A percentile compares a stretch with the other conserved stretches of the same genome.
These are phyloP conservation scores for Caenorhabditis zanzibari DNA, from an alignment of 2,888 invertebrate species.

Conservation along the genomic window DNA sequence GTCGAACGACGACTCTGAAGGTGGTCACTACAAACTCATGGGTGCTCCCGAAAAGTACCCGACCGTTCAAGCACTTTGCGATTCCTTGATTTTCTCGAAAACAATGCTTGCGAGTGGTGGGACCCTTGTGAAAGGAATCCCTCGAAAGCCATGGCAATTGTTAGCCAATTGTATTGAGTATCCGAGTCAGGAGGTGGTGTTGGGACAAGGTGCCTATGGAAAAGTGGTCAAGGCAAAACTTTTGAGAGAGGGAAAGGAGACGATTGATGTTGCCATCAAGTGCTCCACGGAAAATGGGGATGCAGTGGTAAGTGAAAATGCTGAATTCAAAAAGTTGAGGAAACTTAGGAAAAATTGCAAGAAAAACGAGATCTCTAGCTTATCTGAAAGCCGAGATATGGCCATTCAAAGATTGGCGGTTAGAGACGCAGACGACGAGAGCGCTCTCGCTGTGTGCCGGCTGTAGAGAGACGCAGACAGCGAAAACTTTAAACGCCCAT, in stretches of 20 bases:
- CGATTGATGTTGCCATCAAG: slow-evolving; percentile 46
- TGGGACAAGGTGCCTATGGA: slow-evolving; percentile 54
- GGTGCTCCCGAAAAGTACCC: slow-evolving; percentile 16
- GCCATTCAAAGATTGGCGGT: too few relatives aligned
- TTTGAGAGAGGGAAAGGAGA: background rate
- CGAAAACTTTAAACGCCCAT: background rate
- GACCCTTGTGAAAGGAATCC: background rate
- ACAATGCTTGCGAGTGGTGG: slow-evolving; percentile 15
- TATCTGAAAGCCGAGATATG: background rate
- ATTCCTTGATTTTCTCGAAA: background rate
- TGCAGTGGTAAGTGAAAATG: slow-evolving; percentile 5
- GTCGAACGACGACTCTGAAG: background rate
- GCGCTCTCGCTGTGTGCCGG: background rate
- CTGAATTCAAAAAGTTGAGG: background rate
- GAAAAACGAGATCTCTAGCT: background rate
- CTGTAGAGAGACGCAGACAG: background rate
- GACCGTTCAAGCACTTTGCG: slow-evolving; percentile 23
- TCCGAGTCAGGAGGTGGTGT: slow-evolving; percentile 2
- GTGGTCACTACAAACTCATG: background rate
- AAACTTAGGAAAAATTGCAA: too few relatives aligned
- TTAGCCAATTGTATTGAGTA: slow-evolving; percentile 3
- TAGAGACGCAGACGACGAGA: too few relatives aligned
- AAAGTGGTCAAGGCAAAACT: slow-evolving; percentile 46
- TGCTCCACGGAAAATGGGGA: background rate
- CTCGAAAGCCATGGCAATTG: slow-evolving; percentile 33